A percentile compares a stretch with the other conserved stretches of the same genome.
Conservation (phyloP, 2,888 invertebrate genomes). For the Mellilla xanthometata region DNA sequence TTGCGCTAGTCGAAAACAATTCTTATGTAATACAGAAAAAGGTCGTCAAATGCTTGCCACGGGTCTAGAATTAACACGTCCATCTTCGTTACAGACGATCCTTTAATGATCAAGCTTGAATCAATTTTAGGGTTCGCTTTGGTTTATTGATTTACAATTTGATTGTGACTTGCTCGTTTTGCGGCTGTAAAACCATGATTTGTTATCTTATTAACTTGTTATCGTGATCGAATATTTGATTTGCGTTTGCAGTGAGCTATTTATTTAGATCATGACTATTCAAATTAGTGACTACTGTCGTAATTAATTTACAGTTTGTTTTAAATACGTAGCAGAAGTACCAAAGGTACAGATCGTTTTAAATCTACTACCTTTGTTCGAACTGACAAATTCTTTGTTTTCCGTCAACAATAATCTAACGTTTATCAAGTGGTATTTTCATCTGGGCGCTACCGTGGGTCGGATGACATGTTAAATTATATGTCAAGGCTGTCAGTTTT, state of each 20-base stretch:
- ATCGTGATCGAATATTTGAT: slow-evolving; percentile 27
- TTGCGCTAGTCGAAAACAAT: slow-evolving; percentile 34
- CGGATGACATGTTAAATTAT: too few species aligned
- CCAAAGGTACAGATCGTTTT: too few species aligned
- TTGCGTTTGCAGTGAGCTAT: neutral
- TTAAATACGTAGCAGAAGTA: too few species aligned
- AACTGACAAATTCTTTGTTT: too few species aligned
- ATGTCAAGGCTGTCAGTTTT: too few species aligned
- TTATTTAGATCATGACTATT: neutral
- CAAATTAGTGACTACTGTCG: neutral
- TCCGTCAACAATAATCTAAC: too few species aligned
- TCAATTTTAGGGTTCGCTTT: slow-evolving; percentile 70
- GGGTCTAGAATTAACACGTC: slow-evolving; percentile 65
- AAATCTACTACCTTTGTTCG: too few species aligned
- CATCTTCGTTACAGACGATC: slow-evolving; percentile 77
- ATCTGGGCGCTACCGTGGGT: too few species aligned
- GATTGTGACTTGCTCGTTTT: slow-evolving; percentile 72
- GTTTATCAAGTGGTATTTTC: too few species aligned
- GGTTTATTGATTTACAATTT: slow-evolving; percentile 75
- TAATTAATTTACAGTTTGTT: neutral
- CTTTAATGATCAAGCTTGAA: slow-evolving; percentile 71
- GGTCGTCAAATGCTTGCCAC: slow-evolving; percentile 41
- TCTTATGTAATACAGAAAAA: slow-evolving; percentile 39
- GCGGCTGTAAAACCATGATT: slow-evolving; percentile 40
- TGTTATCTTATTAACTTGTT: slow-evolving; percentile 56